Evolutionary conservation across 2,797 vertebrate species (phyloP), one percentile per base, ranked within the genome.

Genomic region (Manis pentadactyla): DNA sequence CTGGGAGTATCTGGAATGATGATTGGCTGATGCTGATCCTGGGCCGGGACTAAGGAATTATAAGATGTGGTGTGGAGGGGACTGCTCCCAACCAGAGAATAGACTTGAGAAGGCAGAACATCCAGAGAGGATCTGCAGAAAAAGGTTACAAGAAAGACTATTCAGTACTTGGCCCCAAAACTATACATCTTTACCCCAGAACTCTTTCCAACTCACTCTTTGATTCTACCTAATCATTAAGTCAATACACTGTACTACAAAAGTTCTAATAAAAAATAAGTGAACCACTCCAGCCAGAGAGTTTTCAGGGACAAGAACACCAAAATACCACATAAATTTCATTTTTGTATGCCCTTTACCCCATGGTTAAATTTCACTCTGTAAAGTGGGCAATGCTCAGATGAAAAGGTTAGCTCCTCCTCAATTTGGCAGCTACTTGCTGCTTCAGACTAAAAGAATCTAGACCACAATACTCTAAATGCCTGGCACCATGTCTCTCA

Each of bases 1-100:
- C 99, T 99, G 0, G 99, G 99, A 0, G 99, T 99, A 98, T 99
- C 99, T 0, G 99, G 99, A 98, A 99, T 99, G 95, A 99, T 95
- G 86, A 99, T 99, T 68, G 99, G 99, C 98, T 99, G 99, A 85
- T 99, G 99, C 97, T 99, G 99, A 92, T 99, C 98, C 95, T 99
- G 98, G 69, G 97, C 98, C 1, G 99, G 99, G 42, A 99, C 97
- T 29, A 99, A 98, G 27, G 99, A 99, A 0, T 98, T 99, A 4
- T 98, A 99, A 83, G 99, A 98, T 2, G 98, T 97, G 53, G 98
- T 98, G 69, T 99, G 98, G 34, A 99, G 98, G 64, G 98, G 99
- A 93, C 98, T 99, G 98, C 98, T 99, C 94, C 99, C 99, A 27
- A 99, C 98, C 39, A 99, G 98, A 0, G 99, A 99, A 95, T 98